Percentiles rank a stretch among this genome's conserved stretches.
phyloP scores from a whole-genome alignment of 2,113 vertebrate species.

The Sula dactylatra region DNA sequence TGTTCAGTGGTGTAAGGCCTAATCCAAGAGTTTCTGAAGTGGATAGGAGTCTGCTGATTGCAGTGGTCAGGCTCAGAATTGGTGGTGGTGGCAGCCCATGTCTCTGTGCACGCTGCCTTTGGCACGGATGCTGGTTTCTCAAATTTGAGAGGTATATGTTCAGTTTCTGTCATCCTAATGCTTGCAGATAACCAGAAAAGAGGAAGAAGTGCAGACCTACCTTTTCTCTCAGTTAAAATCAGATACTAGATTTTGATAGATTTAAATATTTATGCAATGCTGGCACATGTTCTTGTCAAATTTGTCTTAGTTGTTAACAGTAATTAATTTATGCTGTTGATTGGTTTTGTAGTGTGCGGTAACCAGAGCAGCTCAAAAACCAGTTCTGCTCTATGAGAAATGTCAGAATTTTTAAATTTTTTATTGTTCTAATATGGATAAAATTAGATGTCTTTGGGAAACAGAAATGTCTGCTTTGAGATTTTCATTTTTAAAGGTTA shows the following conservation, averaged over 20 bases:
- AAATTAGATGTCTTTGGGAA: not conserved
- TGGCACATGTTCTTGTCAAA: not conserved
- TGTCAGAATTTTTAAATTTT: not conserved
- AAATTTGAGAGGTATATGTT: not conserved
- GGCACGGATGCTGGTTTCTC: fast-evolving
- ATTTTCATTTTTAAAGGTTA: not conserved
- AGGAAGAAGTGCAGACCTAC: not conserved
- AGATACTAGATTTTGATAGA: not conserved
- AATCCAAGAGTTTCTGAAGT: not conserved
- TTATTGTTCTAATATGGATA: not conserved
- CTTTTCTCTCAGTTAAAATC: not conserved
- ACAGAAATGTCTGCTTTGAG: not conserved
- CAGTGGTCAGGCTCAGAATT: not conserved
- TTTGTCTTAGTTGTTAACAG: not conserved
- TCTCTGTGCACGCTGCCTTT: not conserved
- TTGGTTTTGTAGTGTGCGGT: not conserved
- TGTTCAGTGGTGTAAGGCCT: not conserved
- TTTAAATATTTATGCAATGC: not conserved
- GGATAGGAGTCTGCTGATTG: not conserved
- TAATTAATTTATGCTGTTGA: not conserved
- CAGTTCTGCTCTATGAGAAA: not conserved
- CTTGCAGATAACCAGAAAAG: not conserved
- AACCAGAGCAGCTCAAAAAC: not conserved
- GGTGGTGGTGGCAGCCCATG: not conserved
- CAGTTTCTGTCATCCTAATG: not conserved